These are phyloP conservation scores for Auanema freiburgensis DNA, from an alignment of 2,888 invertebrate species.

Conservation along the genomic window DNA sequence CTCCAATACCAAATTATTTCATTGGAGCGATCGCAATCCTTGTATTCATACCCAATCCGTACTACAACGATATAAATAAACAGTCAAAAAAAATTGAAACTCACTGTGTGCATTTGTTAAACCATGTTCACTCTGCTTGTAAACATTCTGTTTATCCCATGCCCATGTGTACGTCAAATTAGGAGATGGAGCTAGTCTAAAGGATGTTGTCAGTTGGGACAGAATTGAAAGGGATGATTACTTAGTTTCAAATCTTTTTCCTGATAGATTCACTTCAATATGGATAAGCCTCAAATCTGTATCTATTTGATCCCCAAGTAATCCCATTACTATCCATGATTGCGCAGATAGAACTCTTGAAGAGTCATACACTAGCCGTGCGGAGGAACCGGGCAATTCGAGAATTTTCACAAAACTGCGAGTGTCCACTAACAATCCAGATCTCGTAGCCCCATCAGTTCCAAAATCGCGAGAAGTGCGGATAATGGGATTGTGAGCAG, in stretches of 20 bases:
- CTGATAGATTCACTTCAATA: slow-evolving; percentile 77
- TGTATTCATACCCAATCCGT: slow-evolving; percentile 80
- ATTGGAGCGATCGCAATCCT: slow-evolving; percentile 82
- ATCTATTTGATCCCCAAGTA: slow-evolving; percentile 81
- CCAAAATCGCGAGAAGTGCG: no score
- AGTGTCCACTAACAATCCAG: slow-evolving; percentile 11
- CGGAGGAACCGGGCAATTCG: slow-evolving; percentile 29
- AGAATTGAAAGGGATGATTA: slow-evolving; percentile 1
- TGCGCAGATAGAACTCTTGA: slow-evolving; percentile 90
- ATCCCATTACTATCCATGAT: slow-evolving; percentile 85
- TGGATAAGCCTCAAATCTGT: slow-evolving; percentile 83
- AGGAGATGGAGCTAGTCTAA: slow-evolving; percentile 27
- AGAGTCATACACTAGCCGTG: slow-evolving; percentile 83
- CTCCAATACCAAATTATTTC: slow-evolving; percentile 89
- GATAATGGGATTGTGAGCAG: no score
- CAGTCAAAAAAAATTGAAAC: not conserved
- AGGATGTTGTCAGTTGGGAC: no score
- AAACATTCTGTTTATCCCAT: slow-evolving; percentile 96
- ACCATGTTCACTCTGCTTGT: slow-evolving; percentile 95
- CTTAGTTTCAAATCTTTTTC: slow-evolving; percentile 25
- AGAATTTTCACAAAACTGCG: slow-evolving; percentile 19
- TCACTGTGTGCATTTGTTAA: slow-evolving; percentile 90
- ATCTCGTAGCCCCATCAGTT: not conserved
- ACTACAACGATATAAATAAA: slow-evolving; percentile 19
- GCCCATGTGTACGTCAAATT: slow-evolving; percentile 92